These are phyloP conservation scores for Vespertilio murinus DNA, from an alignment of 2,797 vertebrate genomes.

Conservation along the genomic window DNA sequence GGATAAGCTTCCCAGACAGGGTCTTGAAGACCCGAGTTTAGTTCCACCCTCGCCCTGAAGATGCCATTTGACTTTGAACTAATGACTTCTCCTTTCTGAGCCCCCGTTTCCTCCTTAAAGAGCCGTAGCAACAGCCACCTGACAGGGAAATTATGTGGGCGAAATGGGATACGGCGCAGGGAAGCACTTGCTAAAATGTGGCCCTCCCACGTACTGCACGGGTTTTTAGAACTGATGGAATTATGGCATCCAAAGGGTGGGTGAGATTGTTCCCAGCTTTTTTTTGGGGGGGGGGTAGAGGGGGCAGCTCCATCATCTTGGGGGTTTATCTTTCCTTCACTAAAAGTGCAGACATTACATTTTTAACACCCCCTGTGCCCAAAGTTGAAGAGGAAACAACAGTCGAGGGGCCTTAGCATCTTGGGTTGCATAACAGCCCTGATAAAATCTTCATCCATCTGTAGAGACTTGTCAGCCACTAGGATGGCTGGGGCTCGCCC, in stretches of 20 bases:
- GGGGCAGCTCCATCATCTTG: background rate
- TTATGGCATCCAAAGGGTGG: background rate
- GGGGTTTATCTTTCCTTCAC: background rate
- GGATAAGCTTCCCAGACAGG: background rate
- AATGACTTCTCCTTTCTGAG: background rate
- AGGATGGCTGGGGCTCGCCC: background rate
- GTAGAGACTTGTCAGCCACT: background rate
- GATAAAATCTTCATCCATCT: background rate
- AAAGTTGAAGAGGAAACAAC: background rate
- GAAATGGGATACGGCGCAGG: rapidly evolving
- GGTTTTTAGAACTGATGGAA: background rate
- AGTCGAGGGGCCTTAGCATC: background rate
- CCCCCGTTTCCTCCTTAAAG: background rate
- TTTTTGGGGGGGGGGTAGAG: background rate
- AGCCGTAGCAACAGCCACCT: background rate
- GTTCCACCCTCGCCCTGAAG: background rate
- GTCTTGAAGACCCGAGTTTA: background rate
- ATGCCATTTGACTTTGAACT: background rate
- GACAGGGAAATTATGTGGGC: no score
- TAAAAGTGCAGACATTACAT: background rate
- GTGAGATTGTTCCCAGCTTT: background rate
- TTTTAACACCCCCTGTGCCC: background rate
- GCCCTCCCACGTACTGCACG: background rate
- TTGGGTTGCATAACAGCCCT: background rate
- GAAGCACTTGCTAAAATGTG: background rate